These are phyloP conservation scores for Neuroscelio doddi DNA, from an alignment of 2,888 invertebrate genomes.

Conservation along the genomic window DNA sequence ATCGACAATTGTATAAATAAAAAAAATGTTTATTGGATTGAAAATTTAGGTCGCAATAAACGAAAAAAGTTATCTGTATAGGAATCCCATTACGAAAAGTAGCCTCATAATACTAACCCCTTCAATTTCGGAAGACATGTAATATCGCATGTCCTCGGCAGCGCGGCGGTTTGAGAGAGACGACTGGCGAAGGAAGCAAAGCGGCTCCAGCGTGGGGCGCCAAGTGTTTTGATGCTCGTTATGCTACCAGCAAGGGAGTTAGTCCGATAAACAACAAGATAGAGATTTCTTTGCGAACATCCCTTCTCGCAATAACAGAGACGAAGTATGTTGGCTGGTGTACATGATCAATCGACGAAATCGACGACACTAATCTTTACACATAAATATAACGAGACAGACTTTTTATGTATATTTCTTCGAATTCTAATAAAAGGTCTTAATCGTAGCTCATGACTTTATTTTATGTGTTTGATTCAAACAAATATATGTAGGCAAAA, in stretches of 20 bases:
- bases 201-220: conserved; percentile 52
- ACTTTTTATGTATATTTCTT: background rate
- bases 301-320: background rate
- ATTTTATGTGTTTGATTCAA: too few species aligned
- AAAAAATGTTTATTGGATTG: background rate
- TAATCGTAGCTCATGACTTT: background rate
- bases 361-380: background rate
- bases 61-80: conserved; percentile 9
- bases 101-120: conserved; percentile 23
- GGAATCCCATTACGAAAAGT: conserved; percentile 23
- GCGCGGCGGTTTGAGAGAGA: background rate
- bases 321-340: background rate
- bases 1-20: too few species aligned
- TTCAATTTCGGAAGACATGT: conserved; percentile 20
- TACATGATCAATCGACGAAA: background rate
- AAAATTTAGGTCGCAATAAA: too few species aligned
- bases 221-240: conserved; percentile 65
- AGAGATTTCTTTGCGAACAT: conserved; percentile 35
- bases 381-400: too few species aligned
- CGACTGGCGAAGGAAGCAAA: too few species aligned
- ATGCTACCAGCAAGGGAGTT: conserved; percentile 55
- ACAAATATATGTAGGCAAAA: too few species aligned
- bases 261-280: conserved; percentile 58
- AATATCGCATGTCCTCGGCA: conserved; percentile 9
- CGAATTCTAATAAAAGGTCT: background rate